Conservation (phyloP, 2,113 vertebrate species). For the Rhabdornis inornatus region DNA sequence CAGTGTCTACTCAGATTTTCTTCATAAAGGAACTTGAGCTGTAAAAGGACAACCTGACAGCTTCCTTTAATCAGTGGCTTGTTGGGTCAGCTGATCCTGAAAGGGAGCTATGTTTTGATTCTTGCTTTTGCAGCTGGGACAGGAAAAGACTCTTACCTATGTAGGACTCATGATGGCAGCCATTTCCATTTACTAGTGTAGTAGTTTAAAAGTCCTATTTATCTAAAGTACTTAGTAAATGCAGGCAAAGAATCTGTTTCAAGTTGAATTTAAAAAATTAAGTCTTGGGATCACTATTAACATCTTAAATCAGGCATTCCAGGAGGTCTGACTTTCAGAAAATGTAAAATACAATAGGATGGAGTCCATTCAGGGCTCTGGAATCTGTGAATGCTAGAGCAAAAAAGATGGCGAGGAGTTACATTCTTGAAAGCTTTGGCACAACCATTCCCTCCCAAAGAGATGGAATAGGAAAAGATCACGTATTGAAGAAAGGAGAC, state of each 20-base stretch:
- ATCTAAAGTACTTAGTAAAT: not conserved
- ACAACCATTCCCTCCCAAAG: not conserved
- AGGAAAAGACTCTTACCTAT: not conserved
- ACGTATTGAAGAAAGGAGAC: not conserved
- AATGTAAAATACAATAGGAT: not conserved
- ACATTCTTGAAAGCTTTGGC: not conserved
- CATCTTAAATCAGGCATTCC: not conserved
- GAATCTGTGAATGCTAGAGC: not conserved
- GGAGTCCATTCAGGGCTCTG: not conserved
- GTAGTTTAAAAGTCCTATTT: not conserved
- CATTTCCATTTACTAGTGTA: not conserved
- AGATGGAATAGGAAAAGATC: not conserved
- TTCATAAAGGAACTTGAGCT: not conserved
- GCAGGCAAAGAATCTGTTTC: not conserved
- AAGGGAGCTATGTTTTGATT: not conserved
- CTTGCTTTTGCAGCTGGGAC: not conserved
- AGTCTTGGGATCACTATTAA: not conserved
- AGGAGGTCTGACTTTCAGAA: not conserved
- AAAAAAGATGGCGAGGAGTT: not conserved
- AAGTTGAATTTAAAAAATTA: not conserved
- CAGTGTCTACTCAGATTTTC: not conserved
- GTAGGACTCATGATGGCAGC: not conserved
- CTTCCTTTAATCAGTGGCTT: not conserved
- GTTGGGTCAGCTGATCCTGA: not conserved
- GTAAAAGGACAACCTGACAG: not conserved